Conservation (phyloP, 1,140 invertebrate genomes). For the Sitophilus oryzae region DNA sequence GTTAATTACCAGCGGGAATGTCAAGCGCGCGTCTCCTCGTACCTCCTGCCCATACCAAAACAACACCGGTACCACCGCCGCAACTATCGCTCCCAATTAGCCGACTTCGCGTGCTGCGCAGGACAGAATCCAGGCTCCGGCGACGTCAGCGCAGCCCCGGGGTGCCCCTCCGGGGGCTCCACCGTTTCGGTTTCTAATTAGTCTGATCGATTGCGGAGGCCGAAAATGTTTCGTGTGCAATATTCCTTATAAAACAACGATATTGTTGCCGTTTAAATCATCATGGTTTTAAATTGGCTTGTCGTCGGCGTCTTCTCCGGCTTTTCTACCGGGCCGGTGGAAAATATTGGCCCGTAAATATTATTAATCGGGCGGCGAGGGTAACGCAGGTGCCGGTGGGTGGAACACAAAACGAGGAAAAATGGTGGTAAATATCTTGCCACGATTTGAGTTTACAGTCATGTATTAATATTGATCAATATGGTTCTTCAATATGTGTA, state of each 20-base stretch:
- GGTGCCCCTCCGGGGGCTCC: slow-evolving; percentile 14
- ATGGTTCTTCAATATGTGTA: no score
- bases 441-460: no score
- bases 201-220: slow-evolving; percentile 28
- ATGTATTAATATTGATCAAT: no score
- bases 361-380: not conserved
- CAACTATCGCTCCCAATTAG: slow-evolving; percentile 20
- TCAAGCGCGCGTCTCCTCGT: not conserved
- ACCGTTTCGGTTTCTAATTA: slow-evolving; percentile 30
- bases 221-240: slow-evolving; percentile 22
- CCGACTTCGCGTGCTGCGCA: slow-evolving; percentile 10
- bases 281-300: slow-evolving; percentile 20
- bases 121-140: slow-evolving; percentile 4
- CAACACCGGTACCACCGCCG: not conserved
- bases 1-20: not conserved
- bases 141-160: slow-evolving; percentile 12
- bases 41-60: slow-evolving; percentile 9
- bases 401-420: no score
- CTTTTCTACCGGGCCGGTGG: slow-evolving; percentile 16
- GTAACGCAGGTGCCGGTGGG: slow-evolving; percentile 14
- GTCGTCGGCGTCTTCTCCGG: no score
- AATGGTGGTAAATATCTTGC: no score
- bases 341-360: slow-evolving; percentile 20
- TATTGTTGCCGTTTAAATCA: slow-evolving; percentile 26
- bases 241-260: slow-evolving; percentile 15